These are phyloP conservation scores for Thamnophis elegans DNA, from an alignment of 2,797 vertebrate species.

Conservation along the genomic window DNA sequence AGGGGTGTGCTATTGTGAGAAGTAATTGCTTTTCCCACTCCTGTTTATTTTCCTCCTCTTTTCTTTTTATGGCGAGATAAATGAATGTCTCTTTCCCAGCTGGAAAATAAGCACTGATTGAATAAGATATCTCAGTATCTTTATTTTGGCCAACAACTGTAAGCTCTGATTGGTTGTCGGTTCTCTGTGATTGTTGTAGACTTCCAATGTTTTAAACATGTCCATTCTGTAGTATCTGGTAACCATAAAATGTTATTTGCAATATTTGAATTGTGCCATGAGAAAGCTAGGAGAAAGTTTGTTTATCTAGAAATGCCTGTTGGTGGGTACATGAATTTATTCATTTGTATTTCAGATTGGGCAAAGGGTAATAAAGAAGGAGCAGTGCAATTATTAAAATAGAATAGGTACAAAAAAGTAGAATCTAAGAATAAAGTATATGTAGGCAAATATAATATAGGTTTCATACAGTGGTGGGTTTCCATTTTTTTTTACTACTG, in stretches of 20 bases:
- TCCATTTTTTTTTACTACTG: too few species aligned
- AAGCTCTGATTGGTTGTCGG: not conserved
- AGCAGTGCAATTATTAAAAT: not conserved
- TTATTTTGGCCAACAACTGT: not conserved
- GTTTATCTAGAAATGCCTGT: not conserved
- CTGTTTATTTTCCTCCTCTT: not conserved
- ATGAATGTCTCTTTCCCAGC: not conserved
- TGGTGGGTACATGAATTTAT: not conserved
- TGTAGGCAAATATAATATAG: not conserved
- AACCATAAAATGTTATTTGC: not conserved
- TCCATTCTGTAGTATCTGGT: not conserved
- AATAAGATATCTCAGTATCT: not conserved
- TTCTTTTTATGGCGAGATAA: not conserved
- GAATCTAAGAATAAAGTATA: not conserved
- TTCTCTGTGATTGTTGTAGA: not conserved
- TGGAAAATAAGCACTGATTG: not conserved
- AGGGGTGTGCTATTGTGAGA: not conserved
- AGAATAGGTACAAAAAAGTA: not conserved
- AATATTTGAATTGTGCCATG: not conserved
- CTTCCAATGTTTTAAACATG: not conserved
- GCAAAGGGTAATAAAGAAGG: not conserved
- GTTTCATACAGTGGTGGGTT: not conserved
- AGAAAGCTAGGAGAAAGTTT: not conserved
- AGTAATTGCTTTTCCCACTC: fast-evolving
- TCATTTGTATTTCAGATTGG: not conserved